phyloP scores from a whole-genome alignment of 2,888 invertebrate genomes.

The Rhingia rostrata region DNA sequence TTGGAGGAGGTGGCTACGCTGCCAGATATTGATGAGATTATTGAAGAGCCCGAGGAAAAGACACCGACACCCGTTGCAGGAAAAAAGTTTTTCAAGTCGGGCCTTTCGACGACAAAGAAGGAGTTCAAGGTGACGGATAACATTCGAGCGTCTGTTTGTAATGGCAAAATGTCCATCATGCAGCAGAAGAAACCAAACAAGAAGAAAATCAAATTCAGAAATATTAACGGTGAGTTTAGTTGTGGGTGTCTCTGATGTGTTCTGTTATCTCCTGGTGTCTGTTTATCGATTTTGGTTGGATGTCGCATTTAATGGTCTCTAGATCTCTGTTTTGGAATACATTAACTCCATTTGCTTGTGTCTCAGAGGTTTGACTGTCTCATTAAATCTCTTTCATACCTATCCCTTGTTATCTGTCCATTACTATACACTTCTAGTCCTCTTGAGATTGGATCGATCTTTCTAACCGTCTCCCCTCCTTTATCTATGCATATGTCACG shows the following conservation, averaged over 20 bases:
- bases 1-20: constrained; percentile 74
- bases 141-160: constrained; percentile 79
- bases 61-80: constrained; percentile 65
- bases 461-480: background rate
- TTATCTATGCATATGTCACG: background rate
- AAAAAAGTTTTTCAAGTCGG: constrained; percentile 81
- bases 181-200: constrained; percentile 75
- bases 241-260: too few relatives aligned
- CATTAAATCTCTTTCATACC: too few relatives aligned
- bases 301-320: too few relatives aligned
- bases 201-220: constrained; percentile 73
- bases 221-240: constrained; percentile 59
- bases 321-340: too few relatives aligned
- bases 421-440: too few relatives aligned
- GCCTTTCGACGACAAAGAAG: constrained; percentile 77
- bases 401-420: too few relatives aligned
- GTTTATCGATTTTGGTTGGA: too few relatives aligned
- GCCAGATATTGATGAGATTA: constrained; percentile 24
- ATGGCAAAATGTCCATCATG: constrained; percentile 79
- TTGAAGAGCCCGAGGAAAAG: constrained; percentile 48
- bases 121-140: constrained; percentile 80
- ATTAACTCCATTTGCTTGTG: too few relatives aligned
- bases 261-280: too few relatives aligned
- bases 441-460: background rate
- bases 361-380: too few relatives aligned